Conservation (phyloP, 30 jellyfish, hydroid and myxozoan genomes). For the Pseudorhiza aurosa region DNA sequence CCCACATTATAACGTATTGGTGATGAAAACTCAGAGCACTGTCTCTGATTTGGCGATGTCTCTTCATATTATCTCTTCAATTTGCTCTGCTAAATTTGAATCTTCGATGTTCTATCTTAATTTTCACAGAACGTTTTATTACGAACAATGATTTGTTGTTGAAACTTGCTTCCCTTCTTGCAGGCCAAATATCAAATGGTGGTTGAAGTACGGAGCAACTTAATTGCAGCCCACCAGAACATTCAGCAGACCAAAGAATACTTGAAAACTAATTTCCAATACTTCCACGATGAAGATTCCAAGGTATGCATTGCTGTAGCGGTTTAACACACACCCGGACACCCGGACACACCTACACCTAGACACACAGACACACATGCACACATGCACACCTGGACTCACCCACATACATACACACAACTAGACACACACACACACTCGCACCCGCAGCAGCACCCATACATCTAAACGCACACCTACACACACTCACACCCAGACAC, state of each 20-base stretch:
- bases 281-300: slow-evolving; percentile 68
- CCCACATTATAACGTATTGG: no score
- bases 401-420: slow-evolving; percentile 10
- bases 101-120: no score
- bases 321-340: no score
- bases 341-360: neutral
- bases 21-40: no score
- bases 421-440: neutral
- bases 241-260: slow-evolving; percentile 53
- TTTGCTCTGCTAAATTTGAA: no score
- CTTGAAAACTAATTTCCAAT: slow-evolving; percentile 55
- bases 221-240: slow-evolving; percentile 80
- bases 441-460: no score
- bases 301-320: slow-evolving; percentile 43
- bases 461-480: no score
- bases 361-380: slow-evolving; percentile 5
- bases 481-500: no score
- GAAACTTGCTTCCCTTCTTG: neutral
- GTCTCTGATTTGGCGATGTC: no score
- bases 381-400: neutral
- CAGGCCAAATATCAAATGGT: slow-evolving; percentile 88
- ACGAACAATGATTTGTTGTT: no score
- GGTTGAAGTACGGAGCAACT: slow-evolving; percentile 74
- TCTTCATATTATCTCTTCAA: no score
- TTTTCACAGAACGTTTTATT: no score